A percentile compares a stretch with the other conserved stretches of the same genome.
Evolutionary conservation across 2,797 vertebrate genomes (phyloP).

Genomic region (Gymnoscopelus microlampas): DNA sequence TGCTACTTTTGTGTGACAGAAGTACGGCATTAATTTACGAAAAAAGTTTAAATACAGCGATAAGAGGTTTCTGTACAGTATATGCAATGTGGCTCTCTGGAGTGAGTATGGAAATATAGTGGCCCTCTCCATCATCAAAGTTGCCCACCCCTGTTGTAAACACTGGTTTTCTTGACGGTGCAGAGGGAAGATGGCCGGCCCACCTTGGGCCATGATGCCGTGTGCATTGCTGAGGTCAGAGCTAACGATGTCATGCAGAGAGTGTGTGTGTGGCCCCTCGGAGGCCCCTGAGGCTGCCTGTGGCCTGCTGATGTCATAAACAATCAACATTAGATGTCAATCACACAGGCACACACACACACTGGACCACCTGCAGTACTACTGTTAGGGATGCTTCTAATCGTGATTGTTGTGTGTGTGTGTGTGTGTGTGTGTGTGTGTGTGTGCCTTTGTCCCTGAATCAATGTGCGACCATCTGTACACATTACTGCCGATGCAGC

Average conservation of each 20-base stretch:
- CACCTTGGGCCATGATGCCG: constrained; percentile 14
- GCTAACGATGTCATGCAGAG: constrained; percentile 62
- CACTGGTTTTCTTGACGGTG: no score
- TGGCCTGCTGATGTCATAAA: constrained; percentile 59
- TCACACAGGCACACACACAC: constrained; percentile 45
- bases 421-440: constrained; percentile 18
- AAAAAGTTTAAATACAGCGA: no score
- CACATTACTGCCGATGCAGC: background rate
- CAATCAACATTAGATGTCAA: constrained; percentile 56
- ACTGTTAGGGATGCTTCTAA: constrained; percentile 56
- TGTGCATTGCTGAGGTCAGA: constrained; percentile 54
- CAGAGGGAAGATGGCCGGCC: background rate
- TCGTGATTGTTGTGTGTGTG: background rate
- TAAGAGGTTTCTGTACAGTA: no score
- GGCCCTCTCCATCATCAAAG: no score
- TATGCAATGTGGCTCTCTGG: no score
- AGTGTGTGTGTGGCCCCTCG: constrained; percentile 27
- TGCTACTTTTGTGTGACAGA: no score
- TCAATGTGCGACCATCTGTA: constrained; percentile 41
- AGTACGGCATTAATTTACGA: no score
- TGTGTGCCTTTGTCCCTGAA: constrained; percentile 31
- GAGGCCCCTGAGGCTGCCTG: constrained; percentile 37
- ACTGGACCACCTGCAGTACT: constrained; percentile 68
- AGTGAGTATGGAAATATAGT: no score
- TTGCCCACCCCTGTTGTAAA: no score